Conservation (phyloP, 2,888 invertebrate species). For the Gastracanthus pulcherrimus region DNA sequence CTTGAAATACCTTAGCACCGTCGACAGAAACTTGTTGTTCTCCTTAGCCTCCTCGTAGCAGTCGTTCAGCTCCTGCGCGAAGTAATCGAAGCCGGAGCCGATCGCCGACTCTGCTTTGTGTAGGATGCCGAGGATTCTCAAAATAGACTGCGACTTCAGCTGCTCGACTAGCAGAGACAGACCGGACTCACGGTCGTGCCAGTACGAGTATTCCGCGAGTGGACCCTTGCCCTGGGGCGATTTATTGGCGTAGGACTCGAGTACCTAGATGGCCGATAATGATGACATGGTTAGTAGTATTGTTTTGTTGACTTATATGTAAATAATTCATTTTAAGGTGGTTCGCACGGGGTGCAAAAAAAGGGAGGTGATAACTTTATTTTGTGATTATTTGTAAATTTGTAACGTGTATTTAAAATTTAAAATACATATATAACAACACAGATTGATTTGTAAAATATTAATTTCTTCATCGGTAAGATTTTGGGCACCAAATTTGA, state of each 20-base stretch:
- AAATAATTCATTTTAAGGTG: background rate
- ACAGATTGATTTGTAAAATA: no score
- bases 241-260: slow-evolving; percentile 71
- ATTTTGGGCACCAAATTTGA: no score
- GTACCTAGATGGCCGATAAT: no score
- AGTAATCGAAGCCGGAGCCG: slow-evolving; percentile 81
- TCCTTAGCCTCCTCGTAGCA: slow-evolving; percentile 86
- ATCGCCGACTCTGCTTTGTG: slow-evolving; percentile 80
- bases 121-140: slow-evolving; percentile 81
- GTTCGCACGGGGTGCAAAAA: background rate
- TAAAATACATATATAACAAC: no score
- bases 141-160: slow-evolving; percentile 87
- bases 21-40: slow-evolving; percentile 88
- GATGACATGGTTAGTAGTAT: no score
- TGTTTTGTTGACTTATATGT: no score
- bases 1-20: slow-evolving; percentile 86
- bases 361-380: background rate
- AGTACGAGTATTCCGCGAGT: slow-evolving; percentile 90
- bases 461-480: no score
- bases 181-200: slow-evolving; percentile 89
- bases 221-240: slow-evolving; percentile 86
- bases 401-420: no score
- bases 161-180: slow-evolving; percentile 90
- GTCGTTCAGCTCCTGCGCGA: slow-evolving; percentile 82
- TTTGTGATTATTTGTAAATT: no score